These are phyloP conservation scores for Eurypyga helias DNA, from an alignment of 2,113 vertebrate species.

Conservation along the genomic window DNA sequence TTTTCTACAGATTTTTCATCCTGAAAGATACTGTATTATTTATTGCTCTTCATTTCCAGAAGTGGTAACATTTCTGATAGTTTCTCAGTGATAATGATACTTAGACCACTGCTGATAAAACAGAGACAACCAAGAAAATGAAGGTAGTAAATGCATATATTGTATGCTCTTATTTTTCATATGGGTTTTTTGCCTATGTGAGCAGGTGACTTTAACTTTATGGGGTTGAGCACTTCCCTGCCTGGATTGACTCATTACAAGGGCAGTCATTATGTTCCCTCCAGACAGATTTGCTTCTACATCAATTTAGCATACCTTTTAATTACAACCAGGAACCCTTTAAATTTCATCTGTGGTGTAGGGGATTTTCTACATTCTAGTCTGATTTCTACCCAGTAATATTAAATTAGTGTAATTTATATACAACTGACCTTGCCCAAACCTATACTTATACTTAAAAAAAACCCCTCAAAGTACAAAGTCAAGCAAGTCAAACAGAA, in stretches of 20 bases:
- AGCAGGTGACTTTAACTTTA: background rate
- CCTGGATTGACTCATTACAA: background rate
- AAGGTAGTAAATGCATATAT: background rate
- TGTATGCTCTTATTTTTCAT: background rate
- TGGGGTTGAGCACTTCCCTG: background rate
- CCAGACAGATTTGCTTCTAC: slow-evolving; percentile 15
- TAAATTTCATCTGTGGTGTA: background rate
- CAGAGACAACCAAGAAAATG: background rate
- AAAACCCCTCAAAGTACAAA: background rate
- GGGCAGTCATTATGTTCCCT: background rate
- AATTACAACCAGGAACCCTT: slow-evolving; percentile 29
- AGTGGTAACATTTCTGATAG: background rate
- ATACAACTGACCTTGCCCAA: slow-evolving; percentile 10
- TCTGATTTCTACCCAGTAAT: slow-evolving; percentile 10
- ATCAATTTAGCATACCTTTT: slow-evolving; percentile 17
- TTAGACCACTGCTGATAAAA: background rate
- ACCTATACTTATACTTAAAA: background rate
- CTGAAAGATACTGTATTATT: background rate
- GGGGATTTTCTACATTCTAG: background rate
- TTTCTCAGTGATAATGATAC: background rate
- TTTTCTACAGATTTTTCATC: background rate
- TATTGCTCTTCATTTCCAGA: background rate
- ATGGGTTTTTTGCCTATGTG: background rate
- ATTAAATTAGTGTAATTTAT: slow-evolving; percentile 33
- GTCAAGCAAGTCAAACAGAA: background rate